A percentile compares a stretch with the other conserved stretches of the same genome.
phyloP scores from a whole-genome alignment of 2,888 invertebrate genomes.

The Papilio elwesi region DNA sequence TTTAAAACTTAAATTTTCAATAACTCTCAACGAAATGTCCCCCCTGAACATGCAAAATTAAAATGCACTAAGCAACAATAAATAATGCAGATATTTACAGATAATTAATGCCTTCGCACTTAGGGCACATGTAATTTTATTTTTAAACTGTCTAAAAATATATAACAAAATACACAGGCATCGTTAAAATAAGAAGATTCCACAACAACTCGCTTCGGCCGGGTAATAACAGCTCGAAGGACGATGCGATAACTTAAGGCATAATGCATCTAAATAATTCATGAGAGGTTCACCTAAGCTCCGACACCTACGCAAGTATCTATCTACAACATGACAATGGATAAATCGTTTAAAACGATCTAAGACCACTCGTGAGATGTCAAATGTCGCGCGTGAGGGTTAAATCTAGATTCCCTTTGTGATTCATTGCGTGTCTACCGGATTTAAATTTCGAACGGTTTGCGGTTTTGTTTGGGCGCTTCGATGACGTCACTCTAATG shows the following conservation, averaged over 20 bases:
- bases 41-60: no score
- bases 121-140: constrained; percentile 11
- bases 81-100: neutral
- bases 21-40: no score
- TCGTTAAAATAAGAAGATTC: constrained; percentile 50
- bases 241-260: constrained; percentile 58
- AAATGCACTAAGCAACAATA: no score
- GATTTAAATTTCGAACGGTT: constrained; percentile 44
- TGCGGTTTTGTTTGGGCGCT: constrained; percentile 12
- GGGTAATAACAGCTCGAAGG: constrained; percentile 54
- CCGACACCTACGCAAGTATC: constrained; percentile 47
- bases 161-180: constrained; percentile 28
- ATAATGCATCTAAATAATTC: constrained; percentile 73
- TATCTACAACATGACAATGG: constrained; percentile 60
- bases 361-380: constrained; percentile 60
- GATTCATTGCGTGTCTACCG: constrained; percentile 49
- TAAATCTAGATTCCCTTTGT: constrained; percentile 61
- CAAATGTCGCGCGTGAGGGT: constrained; percentile 61
- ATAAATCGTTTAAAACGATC: constrained; percentile 64
- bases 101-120: neutral
- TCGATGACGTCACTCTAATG: constrained; percentile 31
- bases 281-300: constrained; percentile 70
- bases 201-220: constrained; percentile 44
- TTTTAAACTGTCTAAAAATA: constrained; percentile 1
- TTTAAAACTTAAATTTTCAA: no score